Base-by-base conservation (phyloP, 2,797 vertebrate genomes). In the Ceryle rudis region DNA sequence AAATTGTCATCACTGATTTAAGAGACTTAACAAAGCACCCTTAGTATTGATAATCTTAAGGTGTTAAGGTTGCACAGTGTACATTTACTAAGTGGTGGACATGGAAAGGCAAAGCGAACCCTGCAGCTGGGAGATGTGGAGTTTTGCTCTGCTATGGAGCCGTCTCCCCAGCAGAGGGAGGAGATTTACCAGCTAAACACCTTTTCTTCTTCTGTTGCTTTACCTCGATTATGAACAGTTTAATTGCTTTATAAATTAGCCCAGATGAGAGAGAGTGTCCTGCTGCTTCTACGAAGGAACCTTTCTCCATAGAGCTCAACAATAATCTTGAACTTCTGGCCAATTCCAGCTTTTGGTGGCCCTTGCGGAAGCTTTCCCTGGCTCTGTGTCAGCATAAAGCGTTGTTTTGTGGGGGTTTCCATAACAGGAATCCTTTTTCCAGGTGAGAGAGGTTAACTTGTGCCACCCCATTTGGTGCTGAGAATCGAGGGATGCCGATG, bases 151-250 rank as follows among this genome's bases (percentile, higher is more conserved):
- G 92, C 74, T 82, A 15, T 57, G 54, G 71, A 96, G 33, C 58
- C 54, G 19, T 78, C 26, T 77, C 65, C 77, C 96, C 96, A 95
- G 93, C 77, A 96, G 96, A 96, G 93, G 92, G 95, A 86, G 95
- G 55, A 93, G 65, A 61, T 54, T 41, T 41, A 55, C 72, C 7
- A 14, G 10, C 49, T 55, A n/a, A 81, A 2, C 39, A 9, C 25
- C 21, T 81, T n/a, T 57, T 58, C 46, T 61, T 37, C 60, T 52
- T 80, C 14, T 13, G 0, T 21, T 81, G 58, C 62, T 75, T 86
- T 75, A 21, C 64, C 41, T 77, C 70, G 57, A 1, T 52, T 54
- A 3, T 37, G 19, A 75, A 23, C 31, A 37, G 72, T 81, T 49
- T 21, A 39, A 70, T 42, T 41, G 54, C 41, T 83, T 2, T 15